phyloP scores from a whole-genome alignment of 1,140 invertebrate species.

The Drosophila sechellia region DNA sequence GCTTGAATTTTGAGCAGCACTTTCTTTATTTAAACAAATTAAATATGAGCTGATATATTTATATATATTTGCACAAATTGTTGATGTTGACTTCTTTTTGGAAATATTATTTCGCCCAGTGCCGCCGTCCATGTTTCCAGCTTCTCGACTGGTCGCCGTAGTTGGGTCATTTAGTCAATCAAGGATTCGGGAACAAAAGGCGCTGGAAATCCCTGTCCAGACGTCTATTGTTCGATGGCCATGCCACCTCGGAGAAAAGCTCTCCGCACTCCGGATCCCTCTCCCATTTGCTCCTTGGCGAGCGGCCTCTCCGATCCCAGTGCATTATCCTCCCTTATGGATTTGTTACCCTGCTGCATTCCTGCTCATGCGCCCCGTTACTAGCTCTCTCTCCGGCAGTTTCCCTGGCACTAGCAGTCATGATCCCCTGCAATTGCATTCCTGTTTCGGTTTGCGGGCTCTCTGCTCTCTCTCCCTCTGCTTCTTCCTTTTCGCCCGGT shows the following conservation, averaged over 20 bases:
- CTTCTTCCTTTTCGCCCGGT: constrained; percentile 43
- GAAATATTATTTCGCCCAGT: constrained; percentile 7
- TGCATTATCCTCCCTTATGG: constrained; percentile 44
- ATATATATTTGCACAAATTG: too few species aligned
- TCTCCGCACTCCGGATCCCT: constrained; percentile 3
- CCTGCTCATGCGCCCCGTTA: constrained; percentile 19
- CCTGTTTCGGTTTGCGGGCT: constrained; percentile 48
- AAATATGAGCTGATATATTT: too few species aligned
- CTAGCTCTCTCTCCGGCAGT: constrained; percentile 26
- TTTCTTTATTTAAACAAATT: background rate
- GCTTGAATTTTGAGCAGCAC: too few species aligned
- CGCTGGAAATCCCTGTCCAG: constrained; percentile 28
- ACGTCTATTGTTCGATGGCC: constrained; percentile 38
- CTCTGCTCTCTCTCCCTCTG: constrained; percentile 34
- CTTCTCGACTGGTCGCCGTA: constrained; percentile 11
- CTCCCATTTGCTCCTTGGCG: background rate
- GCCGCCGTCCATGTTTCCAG: constrained; percentile 14
- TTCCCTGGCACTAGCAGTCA: constrained; percentile 7
- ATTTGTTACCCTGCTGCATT: constrained; percentile 32
- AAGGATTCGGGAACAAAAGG: constrained; percentile 45
- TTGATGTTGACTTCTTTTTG: background rate
- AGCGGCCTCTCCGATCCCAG: constrained; percentile 2
- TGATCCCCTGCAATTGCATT: constrained; percentile 71
- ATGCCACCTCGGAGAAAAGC: constrained; percentile 31
- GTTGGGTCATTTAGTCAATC: constrained; percentile 57